phyloP scores from a whole-genome alignment of 2,888 invertebrate species.

The Bhutanitis thaidina region DNA sequence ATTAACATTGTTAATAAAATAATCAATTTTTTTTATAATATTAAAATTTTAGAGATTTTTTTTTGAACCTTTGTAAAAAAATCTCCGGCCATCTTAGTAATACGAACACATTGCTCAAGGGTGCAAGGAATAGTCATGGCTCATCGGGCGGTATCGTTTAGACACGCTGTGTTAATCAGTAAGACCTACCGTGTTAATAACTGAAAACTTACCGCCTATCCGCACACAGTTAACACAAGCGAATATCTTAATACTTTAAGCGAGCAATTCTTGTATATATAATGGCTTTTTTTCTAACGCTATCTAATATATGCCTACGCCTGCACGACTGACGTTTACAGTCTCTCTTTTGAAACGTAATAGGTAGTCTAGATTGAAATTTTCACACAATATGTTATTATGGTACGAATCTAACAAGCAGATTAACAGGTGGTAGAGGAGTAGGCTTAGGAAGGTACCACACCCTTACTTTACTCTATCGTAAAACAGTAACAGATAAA shows the following conservation, averaged over 20 bases:
- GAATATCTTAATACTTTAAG: constrained; percentile 17
- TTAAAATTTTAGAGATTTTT: background rate
- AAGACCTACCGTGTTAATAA: constrained; percentile 73
- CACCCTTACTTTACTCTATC: too few species aligned
- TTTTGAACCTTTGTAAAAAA: background rate
- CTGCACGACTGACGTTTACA: background rate
- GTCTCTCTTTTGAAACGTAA: too few species aligned
- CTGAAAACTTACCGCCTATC: constrained; percentile 72
- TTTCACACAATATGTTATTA: too few species aligned
- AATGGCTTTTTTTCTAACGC: constrained; percentile 2
- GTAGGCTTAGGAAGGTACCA: too few species aligned
- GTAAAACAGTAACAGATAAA: too few species aligned
- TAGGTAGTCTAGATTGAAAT: too few species aligned
- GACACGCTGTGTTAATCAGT: constrained; percentile 67
- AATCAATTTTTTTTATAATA: too few species aligned
- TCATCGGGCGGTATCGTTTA: constrained; percentile 59
- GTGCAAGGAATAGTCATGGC: constrained; percentile 27
- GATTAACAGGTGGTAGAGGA: too few species aligned
- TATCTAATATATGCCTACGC: background rate
- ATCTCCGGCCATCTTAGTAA: background rate
- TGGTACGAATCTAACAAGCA: too few species aligned
- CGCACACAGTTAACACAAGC: constrained; percentile 37
- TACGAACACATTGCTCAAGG: constrained; percentile 26
- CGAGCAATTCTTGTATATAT: too few species aligned
- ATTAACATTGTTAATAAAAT: too few species aligned